Conservation (phyloP, 1,140 invertebrate species). For the Octopus bimaculoides region DNA sequence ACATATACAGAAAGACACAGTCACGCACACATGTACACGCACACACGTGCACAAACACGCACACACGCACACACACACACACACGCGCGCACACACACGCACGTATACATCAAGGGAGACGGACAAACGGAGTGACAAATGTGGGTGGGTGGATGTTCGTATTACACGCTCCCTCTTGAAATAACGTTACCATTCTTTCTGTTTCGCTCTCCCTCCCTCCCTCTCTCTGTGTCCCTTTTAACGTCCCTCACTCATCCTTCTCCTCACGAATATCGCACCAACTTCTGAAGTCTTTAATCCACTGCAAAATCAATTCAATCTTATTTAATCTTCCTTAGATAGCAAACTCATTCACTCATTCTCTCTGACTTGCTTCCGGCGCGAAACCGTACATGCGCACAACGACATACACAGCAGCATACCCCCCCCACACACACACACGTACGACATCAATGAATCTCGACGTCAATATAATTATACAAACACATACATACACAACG, state of each 20-base stretch:
- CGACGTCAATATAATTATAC: background rate
- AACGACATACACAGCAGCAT: background rate
- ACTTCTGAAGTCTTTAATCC: no score
- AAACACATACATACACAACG: background rate
- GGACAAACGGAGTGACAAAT: background rate
- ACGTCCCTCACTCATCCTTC: background rate
- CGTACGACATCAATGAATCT: background rate
- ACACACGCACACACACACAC: conserved; percentile 1
- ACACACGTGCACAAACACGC: background rate
- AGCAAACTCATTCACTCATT: background rate
- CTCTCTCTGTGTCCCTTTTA: background rate
- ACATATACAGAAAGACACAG: background rate
- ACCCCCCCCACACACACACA: background rate
- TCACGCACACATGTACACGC: background rate
- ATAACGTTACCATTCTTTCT: no score
- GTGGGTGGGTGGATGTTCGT: no score
- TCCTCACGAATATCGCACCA: no score
- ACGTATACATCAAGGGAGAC: background rate
- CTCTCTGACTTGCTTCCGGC: background rate
- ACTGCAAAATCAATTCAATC: no score
- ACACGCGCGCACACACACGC: background rate
- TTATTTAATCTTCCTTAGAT: background rate
- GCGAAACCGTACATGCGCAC: background rate
- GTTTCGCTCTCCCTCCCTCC: background rate
- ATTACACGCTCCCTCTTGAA: no score